phyloP scores from a whole-genome alignment of 2,113 vertebrate species.

The Thunnus maccoyii region DNA sequence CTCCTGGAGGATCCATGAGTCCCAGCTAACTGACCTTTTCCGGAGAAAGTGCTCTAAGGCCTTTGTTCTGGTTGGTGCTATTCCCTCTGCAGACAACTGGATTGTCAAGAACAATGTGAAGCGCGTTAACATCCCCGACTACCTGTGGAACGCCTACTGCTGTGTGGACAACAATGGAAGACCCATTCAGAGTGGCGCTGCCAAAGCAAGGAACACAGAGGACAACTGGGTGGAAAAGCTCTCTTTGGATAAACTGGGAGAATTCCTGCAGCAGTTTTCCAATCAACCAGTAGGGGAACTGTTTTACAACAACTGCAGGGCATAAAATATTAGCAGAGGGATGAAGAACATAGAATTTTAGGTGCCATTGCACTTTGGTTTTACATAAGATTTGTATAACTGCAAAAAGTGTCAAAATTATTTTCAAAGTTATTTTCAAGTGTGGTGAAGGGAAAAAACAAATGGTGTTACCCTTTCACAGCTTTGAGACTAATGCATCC shows the following conservation, averaged over 20 bases:
- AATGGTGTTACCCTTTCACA: background rate
- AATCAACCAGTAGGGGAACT: constrained; percentile 75
- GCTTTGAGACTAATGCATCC: background rate
- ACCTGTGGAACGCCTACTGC: constrained; percentile 85
- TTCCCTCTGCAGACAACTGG: constrained; percentile 81
- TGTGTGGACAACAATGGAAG: constrained; percentile 78
- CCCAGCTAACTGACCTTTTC: constrained; percentile 74
- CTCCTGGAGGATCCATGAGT: constrained; percentile 80
- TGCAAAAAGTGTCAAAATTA: too few relatives aligned
- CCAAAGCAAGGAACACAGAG: constrained; percentile 78
- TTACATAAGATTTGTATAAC: background rate
- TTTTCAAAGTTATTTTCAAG: background rate
- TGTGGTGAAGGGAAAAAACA: background rate
- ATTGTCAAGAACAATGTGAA: constrained; percentile 82
- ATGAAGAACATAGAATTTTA: background rate
- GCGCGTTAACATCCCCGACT: constrained; percentile 84
- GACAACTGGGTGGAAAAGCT: constrained; percentile 72
- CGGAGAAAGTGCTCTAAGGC: constrained; percentile 71
- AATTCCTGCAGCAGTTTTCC: constrained; percentile 78
- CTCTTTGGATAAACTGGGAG: constrained; percentile 68
- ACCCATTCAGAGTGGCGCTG: constrained; percentile 75
- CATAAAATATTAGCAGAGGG: background rate
- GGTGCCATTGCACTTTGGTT: background rate
- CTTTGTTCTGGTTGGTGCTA: constrained; percentile 80
- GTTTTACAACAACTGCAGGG: constrained; percentile 78